Base-by-base conservation (phyloP, 2,113 vertebrate species). In the Oreochromis aureus region DNA sequence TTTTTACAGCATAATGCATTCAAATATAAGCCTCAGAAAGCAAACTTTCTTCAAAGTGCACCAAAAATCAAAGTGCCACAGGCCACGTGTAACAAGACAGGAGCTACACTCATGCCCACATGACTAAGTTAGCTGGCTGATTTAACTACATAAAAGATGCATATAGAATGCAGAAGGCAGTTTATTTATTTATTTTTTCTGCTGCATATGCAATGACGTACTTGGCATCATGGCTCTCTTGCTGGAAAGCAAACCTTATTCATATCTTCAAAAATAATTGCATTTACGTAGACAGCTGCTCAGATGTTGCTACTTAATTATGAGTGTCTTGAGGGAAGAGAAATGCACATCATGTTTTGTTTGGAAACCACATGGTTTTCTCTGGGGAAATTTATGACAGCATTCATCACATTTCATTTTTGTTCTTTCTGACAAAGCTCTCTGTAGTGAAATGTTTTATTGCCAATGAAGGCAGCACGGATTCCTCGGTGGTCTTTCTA, bases 401-500 rank as follows among this genome's bases (percentile, higher is more conserved):
- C 86, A 86, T 89, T 82, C 15, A 55, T 83, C 84, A 90, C 85
- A 86, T 92, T 84, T 85, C 24, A 39, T 81, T 82, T 63, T 81
- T 44, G 10, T 58, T 73, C 30, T 32, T 32, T 46, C 51, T 56
- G 79, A 85, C 53, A 86, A 89, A 90, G 54, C 86, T 81, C 90
- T 84, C 91, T 56, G 18, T 83, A 63, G 89, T 84, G 92, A 86
- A 80, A 84, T 27, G 61, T 30, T 88, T 81, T 56, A 86, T 84
- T 73, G 93, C 85, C 84, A 56, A 61, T 91, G 90, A 90, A 89
- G 87, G 93, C 88, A 84, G 87, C 80, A 51, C 3, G 2, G 55
- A 73, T 78, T 88, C 86, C 88, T 92, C 81, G 85, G 83, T 91
- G 91, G 86, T 90, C 86, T 66, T 89, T 89, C 63, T 85, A 91